Conservation (phyloP, 2,797 vertebrate species). For the Sparidentex hasta region DNA sequence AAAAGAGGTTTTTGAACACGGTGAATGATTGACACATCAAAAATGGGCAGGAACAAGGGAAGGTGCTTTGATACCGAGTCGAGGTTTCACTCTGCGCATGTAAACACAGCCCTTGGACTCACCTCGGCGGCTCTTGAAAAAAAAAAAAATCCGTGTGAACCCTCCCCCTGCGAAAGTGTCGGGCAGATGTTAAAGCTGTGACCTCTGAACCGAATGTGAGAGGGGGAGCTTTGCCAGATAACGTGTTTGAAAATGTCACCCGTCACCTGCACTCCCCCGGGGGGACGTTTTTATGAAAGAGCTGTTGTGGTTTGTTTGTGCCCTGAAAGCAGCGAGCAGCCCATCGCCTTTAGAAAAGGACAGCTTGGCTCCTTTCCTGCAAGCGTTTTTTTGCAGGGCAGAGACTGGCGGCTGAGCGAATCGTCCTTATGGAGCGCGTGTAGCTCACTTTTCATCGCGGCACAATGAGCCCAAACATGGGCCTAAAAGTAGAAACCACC, state of each 20-base stretch:
- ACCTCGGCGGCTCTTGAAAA: conserved; percentile 17
- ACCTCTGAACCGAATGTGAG: conserved; percentile 64
- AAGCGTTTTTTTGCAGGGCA: conserved; percentile 6
- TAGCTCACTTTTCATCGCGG: conserved; percentile 61
- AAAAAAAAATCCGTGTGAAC: conserved; percentile 9
- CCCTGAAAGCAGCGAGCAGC: conserved; percentile 2
- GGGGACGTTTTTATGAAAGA: conserved; percentile 34
- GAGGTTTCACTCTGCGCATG: not conserved
- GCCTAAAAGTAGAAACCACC: conserved; percentile 70
- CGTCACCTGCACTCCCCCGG: conserved; percentile 60
- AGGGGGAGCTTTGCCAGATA: conserved; percentile 57
- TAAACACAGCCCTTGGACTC: conserved; percentile 9
- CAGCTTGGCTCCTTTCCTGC: not conserved
- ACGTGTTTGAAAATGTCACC: conserved; percentile 75
- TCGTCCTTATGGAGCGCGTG: conserved; percentile 49
- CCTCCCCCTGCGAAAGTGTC: conserved; percentile 29
- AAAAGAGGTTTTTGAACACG: not conserved
- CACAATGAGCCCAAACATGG: conserved; percentile 61
- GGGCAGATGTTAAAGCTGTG: conserved; percentile 51
- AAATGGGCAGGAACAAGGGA: not conserved
- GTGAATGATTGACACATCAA: not conserved
- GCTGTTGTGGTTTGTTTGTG: conserved; percentile 40
- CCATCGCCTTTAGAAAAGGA: conserved; percentile 16
- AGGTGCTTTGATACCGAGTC: not conserved
- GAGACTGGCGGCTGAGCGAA: conserved; percentile 25